phyloP scores from a whole-genome alignment of 2,113 vertebrate species.

The Larimichthys crocea region DNA sequence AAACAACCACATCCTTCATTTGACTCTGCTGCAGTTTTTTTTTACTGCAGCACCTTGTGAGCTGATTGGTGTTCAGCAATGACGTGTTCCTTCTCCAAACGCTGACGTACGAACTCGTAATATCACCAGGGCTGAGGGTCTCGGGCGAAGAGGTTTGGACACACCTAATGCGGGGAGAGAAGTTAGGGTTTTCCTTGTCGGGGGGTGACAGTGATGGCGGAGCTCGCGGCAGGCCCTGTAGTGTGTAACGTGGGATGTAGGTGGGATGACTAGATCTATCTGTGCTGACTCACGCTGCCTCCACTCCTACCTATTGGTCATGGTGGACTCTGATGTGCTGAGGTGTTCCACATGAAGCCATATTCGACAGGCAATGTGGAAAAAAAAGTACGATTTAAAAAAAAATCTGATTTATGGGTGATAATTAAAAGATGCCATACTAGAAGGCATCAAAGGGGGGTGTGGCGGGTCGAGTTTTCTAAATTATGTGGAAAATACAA shows the following conservation, averaged over 20 bases:
- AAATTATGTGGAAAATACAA: slow-evolving; percentile 41
- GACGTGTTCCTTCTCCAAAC: slow-evolving; percentile 17
- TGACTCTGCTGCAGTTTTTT: slow-evolving; percentile 7
- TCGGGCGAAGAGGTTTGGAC: slow-evolving; percentile 19
- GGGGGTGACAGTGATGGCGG: slow-evolving; percentile 39
- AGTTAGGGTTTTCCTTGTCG: slow-evolving; percentile 41
- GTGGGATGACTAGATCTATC: slow-evolving; percentile 68
- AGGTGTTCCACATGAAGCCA: slow-evolving; percentile 40
- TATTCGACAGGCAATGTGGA: background rate
- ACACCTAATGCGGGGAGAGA: slow-evolving; percentile 1
- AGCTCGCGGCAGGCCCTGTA: slow-evolving; percentile 14
- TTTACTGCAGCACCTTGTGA: slow-evolving; percentile 28
- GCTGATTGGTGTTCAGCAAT: slow-evolving; percentile 16
- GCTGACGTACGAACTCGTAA: slow-evolving; percentile 26
- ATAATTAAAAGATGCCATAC: slow-evolving; percentile 35
- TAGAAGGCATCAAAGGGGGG: slow-evolving; percentile 36
- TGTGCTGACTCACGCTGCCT: slow-evolving; percentile 74
- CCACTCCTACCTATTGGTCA: slow-evolving; percentile 66
- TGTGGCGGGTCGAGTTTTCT: slow-evolving; percentile 40
- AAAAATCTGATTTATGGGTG: slow-evolving; percentile 13
- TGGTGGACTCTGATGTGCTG: slow-evolving; percentile 51
- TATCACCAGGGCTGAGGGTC: slow-evolving; percentile 3
- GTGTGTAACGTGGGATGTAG: slow-evolving; percentile 56
- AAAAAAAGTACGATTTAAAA: background rate
- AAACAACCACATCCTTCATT: background rate